A percentile compares a stretch with the other conserved stretches of the same genome.
These are phyloP conservation scores for Upupa epops DNA, from an alignment of 2,113 vertebrate genomes.

Conservation along the genomic window DNA sequence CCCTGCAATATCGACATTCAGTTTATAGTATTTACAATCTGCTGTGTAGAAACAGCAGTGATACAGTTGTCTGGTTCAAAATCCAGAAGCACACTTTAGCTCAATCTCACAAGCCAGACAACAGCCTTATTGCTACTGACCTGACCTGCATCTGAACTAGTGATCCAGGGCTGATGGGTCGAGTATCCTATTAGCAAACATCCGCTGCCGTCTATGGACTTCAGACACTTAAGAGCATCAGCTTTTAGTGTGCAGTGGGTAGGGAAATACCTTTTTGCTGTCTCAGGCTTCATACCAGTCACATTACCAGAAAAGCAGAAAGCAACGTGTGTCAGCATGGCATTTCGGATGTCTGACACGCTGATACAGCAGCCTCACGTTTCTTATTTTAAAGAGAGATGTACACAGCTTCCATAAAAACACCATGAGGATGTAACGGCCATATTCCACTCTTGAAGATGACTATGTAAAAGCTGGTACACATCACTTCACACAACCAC, in stretches of 20 bases:
- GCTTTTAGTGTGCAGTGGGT: background rate
- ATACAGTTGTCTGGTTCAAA: accelerated
- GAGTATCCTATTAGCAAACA: slow-evolving; percentile 6
- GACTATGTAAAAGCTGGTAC: background rate
- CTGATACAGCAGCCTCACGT: background rate
- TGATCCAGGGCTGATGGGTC: background rate
- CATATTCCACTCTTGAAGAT: background rate
- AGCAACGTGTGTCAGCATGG: background rate
- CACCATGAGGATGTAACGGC: accelerated
- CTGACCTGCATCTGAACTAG: slow-evolving; percentile 10
- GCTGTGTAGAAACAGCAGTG: accelerated
- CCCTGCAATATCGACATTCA: accelerated
- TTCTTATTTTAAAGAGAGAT: background rate
- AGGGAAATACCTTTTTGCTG: background rate
- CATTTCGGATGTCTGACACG: background rate
- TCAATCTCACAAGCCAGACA: background rate
- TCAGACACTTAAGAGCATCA: background rate
- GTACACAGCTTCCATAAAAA: background rate
- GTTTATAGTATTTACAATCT: background rate
- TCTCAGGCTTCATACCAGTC: background rate
- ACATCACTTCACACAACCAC: background rate
- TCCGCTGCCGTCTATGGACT: background rate
- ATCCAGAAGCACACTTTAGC: background rate
- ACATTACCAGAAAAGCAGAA: background rate
- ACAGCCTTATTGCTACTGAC: background rate